phyloP scores from a whole-genome alignment of 2,113 vertebrate species.

The Xenotilapia caudafasciata region DNA sequence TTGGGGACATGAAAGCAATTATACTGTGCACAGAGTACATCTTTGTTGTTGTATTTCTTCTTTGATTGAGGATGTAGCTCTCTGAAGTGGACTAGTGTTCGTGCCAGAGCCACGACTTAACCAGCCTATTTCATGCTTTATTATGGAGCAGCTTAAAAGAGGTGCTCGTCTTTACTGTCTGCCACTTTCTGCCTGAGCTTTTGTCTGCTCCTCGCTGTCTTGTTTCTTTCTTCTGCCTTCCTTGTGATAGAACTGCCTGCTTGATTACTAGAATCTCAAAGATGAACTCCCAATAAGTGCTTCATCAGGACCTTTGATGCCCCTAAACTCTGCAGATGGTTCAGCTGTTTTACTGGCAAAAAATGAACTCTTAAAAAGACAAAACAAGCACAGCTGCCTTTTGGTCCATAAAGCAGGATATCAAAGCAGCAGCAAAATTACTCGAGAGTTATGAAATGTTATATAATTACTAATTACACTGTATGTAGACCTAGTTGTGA shows the following conservation, averaged over 20 bases:
- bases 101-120: constrained; percentile 13
- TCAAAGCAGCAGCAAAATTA: not conserved
- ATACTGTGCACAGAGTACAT: not conserved
- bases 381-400: not conserved
- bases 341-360: not conserved
- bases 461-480: not conserved
- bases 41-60: not conserved
- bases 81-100: constrained; percentile 14
- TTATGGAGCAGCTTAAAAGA: constrained; percentile 45
- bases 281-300: not conserved
- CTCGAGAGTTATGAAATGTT: not conserved
- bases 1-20: constrained; percentile 7
- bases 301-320: not conserved
- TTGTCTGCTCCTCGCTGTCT: not conserved
- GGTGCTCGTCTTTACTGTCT: constrained; percentile 16
- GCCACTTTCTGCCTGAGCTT: not conserved
- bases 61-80: constrained; percentile 21
- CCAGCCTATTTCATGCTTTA: constrained; percentile 52
- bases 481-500: not conserved
- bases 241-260: not conserved
- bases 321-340: not conserved
- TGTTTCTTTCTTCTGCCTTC: not conserved
- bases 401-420: not conserved
- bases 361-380: not conserved
- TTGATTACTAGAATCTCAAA: constrained; percentile 14